Evolutionary conservation across 2,888 invertebrate species (phyloP).

Genomic region (Tenthredo notha): DNA sequence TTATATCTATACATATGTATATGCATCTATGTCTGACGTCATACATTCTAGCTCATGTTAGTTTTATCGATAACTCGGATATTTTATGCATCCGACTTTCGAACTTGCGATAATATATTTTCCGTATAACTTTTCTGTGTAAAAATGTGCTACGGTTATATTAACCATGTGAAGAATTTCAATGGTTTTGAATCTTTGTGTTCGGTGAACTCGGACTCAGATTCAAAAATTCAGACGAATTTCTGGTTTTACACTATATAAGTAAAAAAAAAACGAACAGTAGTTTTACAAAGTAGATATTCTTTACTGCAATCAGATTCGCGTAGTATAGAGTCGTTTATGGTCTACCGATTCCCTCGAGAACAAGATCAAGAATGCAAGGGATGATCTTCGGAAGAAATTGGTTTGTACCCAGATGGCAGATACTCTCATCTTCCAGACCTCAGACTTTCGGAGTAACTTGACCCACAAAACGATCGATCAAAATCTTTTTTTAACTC

Average conservation of each 20-base stretch:
- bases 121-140: not conserved
- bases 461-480: not conserved
- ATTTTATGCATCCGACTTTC: slow-evolving; percentile 22
- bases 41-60: slow-evolving; percentile 8
- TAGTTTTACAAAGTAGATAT: not conserved
- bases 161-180: not conserved
- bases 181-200: not conserved
- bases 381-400: slow-evolving; percentile 6
- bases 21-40: not conserved
- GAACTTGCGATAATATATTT: not conserved
- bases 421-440: not conserved
- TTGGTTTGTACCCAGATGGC: slow-evolving; percentile 25
- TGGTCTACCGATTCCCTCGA: not conserved
- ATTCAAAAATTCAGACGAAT: not conserved
- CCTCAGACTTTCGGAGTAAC: not conserved
- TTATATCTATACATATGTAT: not conserved
- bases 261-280: not conserved
- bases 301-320: slow-evolving; percentile 1
- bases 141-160: not conserved
- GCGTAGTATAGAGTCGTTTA: not conserved
- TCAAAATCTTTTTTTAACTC: not conserved
- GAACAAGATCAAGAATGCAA: slow-evolving; percentile 16
- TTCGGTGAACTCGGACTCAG: not conserved
- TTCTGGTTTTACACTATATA: not conserved
- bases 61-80: slow-evolving; percentile 8